Evolutionary conservation across 2,888 invertebrate genomes (phyloP), one percentile per base, ranked within the genome.

Genomic region (Euzophera pinguis): DNA sequence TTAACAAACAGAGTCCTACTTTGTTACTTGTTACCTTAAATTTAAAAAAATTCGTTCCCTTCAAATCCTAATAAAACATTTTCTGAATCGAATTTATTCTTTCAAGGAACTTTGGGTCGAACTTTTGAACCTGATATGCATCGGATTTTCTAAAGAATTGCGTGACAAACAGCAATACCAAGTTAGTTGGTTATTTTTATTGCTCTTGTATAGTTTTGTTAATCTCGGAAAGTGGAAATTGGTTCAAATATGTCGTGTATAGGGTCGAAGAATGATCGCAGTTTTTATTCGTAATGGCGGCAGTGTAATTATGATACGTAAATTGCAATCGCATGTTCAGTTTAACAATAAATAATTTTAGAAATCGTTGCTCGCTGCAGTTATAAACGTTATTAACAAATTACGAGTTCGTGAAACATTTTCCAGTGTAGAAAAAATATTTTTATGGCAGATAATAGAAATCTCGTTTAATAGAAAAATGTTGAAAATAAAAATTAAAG

Each of bases 131-230:
- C 16, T 17, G 7, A 50, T 54, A 53, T 51, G 48, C 53, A 50
- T 54, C 53, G 41, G 56, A 32, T 9, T 49, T 52, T 53, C 49
- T 29, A 32, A 48, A 49, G 45, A 50, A 53, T 65, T 56, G 64
- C 68, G 63, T 71, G 71, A 61, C 60, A 56, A 64, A 53, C 51
- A 37, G 55, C 52, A 63, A 62, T 71, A 61, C 32, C 22, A 50
- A 34, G 43, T 43, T 41, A 13, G 43, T 51, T 50, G 14, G 35
- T 43, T 51, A 37, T 59, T 53, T 56, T 63, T 58, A 51, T 59
- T 57, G 56, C 54, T 59, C 56, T 58, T 56, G 59, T 51, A 57
- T 53, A 53, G 56, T 60, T 65, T 47, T 47, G 49, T 32, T 50
- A 48, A 52, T 47, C 49, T 56, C 58, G 56, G 61, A 64, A 67